A percentile compares a stretch with the other conserved stretches of the same genome.
phyloP scores from a whole-genome alignment of 2,113 vertebrate species.

The Anser cygnoides region DNA sequence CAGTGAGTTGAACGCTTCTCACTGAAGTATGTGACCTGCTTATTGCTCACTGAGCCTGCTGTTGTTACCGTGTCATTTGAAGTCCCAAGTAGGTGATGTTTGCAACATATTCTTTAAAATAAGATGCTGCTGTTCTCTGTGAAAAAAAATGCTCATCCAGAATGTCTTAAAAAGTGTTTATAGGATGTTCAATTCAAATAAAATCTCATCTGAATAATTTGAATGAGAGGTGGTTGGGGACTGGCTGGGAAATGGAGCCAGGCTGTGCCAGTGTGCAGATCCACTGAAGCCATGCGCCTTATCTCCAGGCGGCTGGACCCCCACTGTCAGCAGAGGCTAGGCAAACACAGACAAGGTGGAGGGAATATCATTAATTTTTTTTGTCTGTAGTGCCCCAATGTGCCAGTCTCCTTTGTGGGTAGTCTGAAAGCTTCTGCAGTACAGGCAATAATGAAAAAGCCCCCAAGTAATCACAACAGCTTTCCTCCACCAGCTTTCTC shows the following conservation, averaged over 20 bases:
- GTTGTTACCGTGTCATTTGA: conserved; percentile 20
- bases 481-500: not conserved
- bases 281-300: not conserved
- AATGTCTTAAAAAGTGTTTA: not conserved
- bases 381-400: not conserved
- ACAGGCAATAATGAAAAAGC: not conserved
- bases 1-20: not conserved
- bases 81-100: conserved; percentile 6
- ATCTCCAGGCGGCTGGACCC: not conserved
- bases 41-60: not conserved
- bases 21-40: not conserved
- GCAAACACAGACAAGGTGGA: not conserved
- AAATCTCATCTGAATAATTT: not conserved
- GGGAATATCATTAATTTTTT: not conserved
- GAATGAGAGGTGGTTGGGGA: not conserved
- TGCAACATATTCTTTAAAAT: not conserved
- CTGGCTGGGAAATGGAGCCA: not conserved
- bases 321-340: not conserved
- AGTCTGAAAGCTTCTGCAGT: not conserved
- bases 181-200: not conserved
- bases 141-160: not conserved
- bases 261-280: not conserved
- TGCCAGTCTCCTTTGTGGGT: not conserved
- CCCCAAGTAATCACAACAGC: not conserved
- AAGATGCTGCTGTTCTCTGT: not conserved